phyloP scores from a whole-genome alignment of 2,888 invertebrate genomes.

The Diarsia mendica region DNA sequence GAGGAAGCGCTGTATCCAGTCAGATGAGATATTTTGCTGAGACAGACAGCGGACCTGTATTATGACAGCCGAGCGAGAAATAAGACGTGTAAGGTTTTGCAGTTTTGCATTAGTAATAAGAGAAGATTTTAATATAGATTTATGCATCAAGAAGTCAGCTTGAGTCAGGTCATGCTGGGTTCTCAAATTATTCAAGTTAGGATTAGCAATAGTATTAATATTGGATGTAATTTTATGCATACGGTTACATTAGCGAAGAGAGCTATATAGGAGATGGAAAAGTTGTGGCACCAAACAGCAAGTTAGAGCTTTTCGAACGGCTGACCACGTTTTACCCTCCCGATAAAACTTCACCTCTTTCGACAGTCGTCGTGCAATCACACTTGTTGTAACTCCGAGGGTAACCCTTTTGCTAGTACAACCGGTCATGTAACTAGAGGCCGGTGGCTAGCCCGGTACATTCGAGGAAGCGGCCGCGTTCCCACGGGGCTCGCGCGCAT shows the following conservation, averaged over 20 bases:
- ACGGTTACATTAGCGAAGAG: not conserved
- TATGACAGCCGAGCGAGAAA: conserved; percentile 48
- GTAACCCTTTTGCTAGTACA: conserved; percentile 50
- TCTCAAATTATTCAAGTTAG: not conserved
- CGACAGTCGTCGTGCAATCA: conserved; percentile 20
- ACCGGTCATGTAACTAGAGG: conserved; percentile 65
- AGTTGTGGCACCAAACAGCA: not conserved
- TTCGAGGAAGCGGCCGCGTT: conserved; percentile 72
- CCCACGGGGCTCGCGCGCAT: conserved; percentile 73
- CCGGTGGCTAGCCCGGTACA: conserved; percentile 61
- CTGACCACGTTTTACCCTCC: not conserved
- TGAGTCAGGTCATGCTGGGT: not conserved
- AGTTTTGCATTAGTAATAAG: conserved; percentile 33
- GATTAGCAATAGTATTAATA: not conserved
- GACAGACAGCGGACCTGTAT: conserved; percentile 47
- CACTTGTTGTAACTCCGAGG: conserved; percentile 48
- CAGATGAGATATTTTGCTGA: conserved; percentile 55
- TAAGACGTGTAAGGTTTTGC: conserved; percentile 26
- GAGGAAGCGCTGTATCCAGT: conserved; percentile 60
- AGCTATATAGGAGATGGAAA: not conserved
- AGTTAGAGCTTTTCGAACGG: not conserved
- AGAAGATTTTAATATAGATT: conserved; percentile 16
- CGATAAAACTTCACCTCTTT: conserved; percentile 12
- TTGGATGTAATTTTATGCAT: not conserved
- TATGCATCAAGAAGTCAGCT: not conserved